Percentiles rank a stretch among this genome's conserved stretches.
Evolutionary conservation across 2,888 invertebrate genomes (phyloP).

Genomic region (Scaptomyza cyrtandrae): DNA sequence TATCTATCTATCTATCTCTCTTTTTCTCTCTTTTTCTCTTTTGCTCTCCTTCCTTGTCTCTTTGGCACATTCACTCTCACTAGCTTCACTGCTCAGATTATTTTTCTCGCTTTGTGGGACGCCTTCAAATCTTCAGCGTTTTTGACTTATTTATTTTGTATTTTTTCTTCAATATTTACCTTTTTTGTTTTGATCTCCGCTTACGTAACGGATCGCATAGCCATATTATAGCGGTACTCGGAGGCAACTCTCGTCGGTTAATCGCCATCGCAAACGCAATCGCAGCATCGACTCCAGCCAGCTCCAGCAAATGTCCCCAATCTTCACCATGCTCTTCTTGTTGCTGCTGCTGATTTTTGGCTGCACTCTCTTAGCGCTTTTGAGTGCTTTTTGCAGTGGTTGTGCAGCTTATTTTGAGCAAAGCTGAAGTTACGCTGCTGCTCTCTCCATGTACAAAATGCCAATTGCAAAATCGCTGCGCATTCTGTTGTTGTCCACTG

Average conservation of each 20-base stretch:
- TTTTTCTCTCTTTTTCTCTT: slow-evolving; percentile 1
- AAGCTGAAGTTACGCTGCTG: slow-evolving; percentile 5
- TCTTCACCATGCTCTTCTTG: slow-evolving; percentile 12
- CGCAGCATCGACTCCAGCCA: slow-evolving; percentile 34
- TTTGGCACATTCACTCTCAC: slow-evolving; percentile 13
- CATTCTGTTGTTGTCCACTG: slow-evolving; percentile 49
- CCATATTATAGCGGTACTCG: slow-evolving; percentile 44
- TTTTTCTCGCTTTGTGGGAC: slow-evolving; percentile 29
- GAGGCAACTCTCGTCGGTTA: slow-evolving; percentile 37
- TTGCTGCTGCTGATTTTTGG: slow-evolving; percentile 1
- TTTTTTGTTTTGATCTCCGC: slow-evolving; percentile 76
- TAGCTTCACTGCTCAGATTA: slow-evolving; percentile 18
- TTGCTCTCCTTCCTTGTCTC: slow-evolving; percentile 5
- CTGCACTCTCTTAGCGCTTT: slow-evolving; percentile 18
- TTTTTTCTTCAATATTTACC: slow-evolving; percentile 71
- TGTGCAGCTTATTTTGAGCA: slow-evolving; percentile 24
- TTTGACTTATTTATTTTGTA: slow-evolving; percentile 67
- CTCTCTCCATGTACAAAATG: slow-evolving; percentile 28
- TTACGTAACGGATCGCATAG: slow-evolving; percentile 65
- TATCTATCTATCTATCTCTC: slow-evolving; percentile 3
- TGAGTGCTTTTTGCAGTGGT: slow-evolving; percentile 19
- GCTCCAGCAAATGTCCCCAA: slow-evolving; percentile 32
- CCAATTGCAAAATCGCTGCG: slow-evolving; percentile 52
- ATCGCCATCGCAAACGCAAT: slow-evolving; percentile 16
- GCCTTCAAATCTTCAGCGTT: slow-evolving; percentile 50